Evolutionary conservation across 2,888 invertebrate species (phyloP), one percentile per base, ranked within the genome.

Genomic region (Rhagium mordax): DNA sequence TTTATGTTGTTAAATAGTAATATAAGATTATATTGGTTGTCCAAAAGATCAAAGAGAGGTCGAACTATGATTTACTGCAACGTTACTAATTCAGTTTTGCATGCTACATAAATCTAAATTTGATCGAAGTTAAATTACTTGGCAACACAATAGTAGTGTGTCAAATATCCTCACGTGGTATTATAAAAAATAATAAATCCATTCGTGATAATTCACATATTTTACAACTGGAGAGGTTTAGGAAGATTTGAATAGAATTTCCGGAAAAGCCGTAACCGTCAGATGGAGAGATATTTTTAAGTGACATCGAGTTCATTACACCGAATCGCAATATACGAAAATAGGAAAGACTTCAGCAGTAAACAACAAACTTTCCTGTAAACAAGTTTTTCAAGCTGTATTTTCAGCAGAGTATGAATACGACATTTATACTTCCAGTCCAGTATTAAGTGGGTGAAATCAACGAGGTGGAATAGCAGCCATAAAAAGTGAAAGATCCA

Each of bases 191-290:
- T 57, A 57, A 27, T 57, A 41, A n/a, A n/a, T 4, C 10, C 41
- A 15, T 24, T 27, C 68, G 60, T 68, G 59, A 59, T 49, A 68
- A 59, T 68, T 60, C 41, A 49, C 59, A 68, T 27, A 68, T 27
- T 68, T 68, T 68, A 68, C 47, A 60, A 68, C 60, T 68, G 68
- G 47, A 48, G 10, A 48, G 68, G 4, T 18, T 60, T 24, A 24
- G 6, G 21, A 16, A 41, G 18, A 53, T n/a, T 55, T 57, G 21
- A 10, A 21, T 16, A 29, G 41, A 51, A 16, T 64, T 64, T 55
- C 57, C 33, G 16, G 41, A 57, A 62, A 62, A 49, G n/a, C 47
- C 13, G 33, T 70, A 64, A 64, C 24, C 51, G 64, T 27, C 29
- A 24, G 15, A 51, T 13, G n/a, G 13, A 49, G 8, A 41, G 2